Evolutionary conservation across 2,888 invertebrate species (phyloP), one percentile per base, ranked within the genome.

Genomic region (Andrena praecox): DNA sequence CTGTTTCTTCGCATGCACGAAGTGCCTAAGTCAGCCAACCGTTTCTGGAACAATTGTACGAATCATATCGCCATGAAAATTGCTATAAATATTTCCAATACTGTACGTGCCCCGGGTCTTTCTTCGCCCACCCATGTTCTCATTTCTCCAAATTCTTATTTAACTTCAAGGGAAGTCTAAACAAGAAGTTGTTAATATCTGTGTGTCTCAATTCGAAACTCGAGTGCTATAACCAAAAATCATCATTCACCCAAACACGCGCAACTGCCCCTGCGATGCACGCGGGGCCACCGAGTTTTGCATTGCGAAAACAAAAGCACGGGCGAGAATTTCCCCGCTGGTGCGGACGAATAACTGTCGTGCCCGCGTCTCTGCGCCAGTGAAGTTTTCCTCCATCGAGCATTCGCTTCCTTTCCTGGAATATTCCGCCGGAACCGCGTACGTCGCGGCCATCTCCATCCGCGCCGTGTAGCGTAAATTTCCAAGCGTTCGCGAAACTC

Each of bases 401-500:
- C 72, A 76, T 73, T 78, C 63, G 24, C 16, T 75, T 82, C 54
- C 59, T 72, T 69, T 24, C 31, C 35, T 27, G 66, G 31, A 56
- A 77, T n/a, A 77, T 77, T 76, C 54, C 68, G 50, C 59, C 75
- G 77, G 77, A 71, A 80, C 48, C 77, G 29, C 63, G 66, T 24
- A n/a, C 60, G 27, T 31, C 70, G 76, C 54, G 85, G 82, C 84
- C 84, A 80, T 87, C 72, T 72, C 68, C 78, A 80, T 77, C 67
- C 59, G 77, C 50, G 76, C 70, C 72, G 77, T 83, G 84, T 72
- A 84, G 66, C 82, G 84, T 80, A 87, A 90, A 88, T 90, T 90
- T 90, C 86, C 87, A 85, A 89, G 82, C 80, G 66, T 71, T 77
- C 56, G 52, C 75, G 67, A 77, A 56, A 56, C 66, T 48, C 33